These are phyloP conservation scores for Halcyon chelicuti DNA, from an alignment of 2,797 vertebrate species.

Conservation along the genomic window DNA sequence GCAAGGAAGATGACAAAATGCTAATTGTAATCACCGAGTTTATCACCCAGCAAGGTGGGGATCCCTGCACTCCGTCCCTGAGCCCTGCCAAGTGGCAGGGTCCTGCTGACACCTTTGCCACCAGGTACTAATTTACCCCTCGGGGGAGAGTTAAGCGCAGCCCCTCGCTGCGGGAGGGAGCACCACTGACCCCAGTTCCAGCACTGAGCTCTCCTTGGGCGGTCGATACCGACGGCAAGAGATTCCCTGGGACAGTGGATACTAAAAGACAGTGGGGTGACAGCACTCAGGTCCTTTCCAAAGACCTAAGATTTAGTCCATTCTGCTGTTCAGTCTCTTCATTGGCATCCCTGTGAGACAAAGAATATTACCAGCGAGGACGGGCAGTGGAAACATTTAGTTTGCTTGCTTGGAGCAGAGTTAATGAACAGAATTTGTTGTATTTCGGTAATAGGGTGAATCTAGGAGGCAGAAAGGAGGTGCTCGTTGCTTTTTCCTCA, in stretches of 20 bases:
- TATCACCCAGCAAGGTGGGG: background rate
- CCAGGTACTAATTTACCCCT: background rate
- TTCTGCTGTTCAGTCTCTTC: background rate
- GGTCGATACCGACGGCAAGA: background rate
- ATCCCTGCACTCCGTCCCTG: accelerated
- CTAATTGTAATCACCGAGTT: background rate
- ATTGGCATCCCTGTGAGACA: background rate
- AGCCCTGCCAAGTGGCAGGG: background rate
- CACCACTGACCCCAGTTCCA: background rate
- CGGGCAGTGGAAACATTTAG: background rate
- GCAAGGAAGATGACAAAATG: background rate
- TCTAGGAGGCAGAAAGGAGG: background rate
- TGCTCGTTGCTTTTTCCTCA: background rate
- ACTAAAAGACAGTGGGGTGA: background rate
- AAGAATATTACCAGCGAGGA: background rate
- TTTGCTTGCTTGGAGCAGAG: background rate
- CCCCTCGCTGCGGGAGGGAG: background rate
- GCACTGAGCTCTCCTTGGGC: background rate
- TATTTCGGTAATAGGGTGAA: background rate
- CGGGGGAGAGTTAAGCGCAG: accelerated
- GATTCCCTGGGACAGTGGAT: background rate
- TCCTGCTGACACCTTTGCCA: background rate
- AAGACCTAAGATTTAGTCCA: background rate
- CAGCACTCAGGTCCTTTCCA: background rate
- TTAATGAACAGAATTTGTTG: background rate